phyloP scores from a whole-genome alignment of 2,797 vertebrate genomes.

The Leptodactylus fallax region DNA sequence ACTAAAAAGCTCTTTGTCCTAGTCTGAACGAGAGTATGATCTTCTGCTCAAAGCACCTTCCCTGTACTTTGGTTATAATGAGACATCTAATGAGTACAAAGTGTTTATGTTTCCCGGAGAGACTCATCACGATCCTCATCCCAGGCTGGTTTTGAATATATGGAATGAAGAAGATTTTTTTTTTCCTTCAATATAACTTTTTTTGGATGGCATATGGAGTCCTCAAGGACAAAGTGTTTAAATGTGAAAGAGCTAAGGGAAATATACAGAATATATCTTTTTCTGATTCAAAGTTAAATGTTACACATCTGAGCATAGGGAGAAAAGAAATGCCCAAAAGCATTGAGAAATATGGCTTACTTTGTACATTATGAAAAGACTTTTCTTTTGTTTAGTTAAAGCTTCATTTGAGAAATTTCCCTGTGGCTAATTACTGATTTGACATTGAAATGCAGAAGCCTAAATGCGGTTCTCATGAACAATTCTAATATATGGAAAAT shows the following conservation, averaged over 20 bases:
- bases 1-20: constrained; percentile 80
- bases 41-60: constrained; percentile 78
- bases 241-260: constrained; percentile 28
- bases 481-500: constrained; percentile 32
- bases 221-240: constrained; percentile 61
- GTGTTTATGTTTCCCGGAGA: constrained; percentile 81
- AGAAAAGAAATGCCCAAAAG: constrained; percentile 45
- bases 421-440: constrained; percentile 51
- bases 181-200: constrained; percentile 64
- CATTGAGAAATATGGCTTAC: constrained; percentile 36
- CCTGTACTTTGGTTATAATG: constrained; percentile 80
- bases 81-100: constrained; percentile 79
- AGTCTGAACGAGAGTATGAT: constrained; percentile 76
- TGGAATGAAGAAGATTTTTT: constrained; percentile 68
- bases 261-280: constrained; percentile 55
- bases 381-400: constrained; percentile 55
- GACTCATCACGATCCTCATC: constrained; percentile 75
- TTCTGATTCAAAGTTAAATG: constrained; percentile 51
- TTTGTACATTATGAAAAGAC: constrained; percentile 41
- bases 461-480: constrained; percentile 34
- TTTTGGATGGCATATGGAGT: constrained; percentile 66
- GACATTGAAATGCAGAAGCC: constrained; percentile 56
- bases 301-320: constrained; percentile 42
- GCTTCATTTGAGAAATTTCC: constrained; percentile 49
- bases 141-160: constrained; percentile 76